These are phyloP conservation scores for Octonoba sinensis DNA, from an alignment of 2,888 invertebrate species.

Conservation along the genomic window DNA sequence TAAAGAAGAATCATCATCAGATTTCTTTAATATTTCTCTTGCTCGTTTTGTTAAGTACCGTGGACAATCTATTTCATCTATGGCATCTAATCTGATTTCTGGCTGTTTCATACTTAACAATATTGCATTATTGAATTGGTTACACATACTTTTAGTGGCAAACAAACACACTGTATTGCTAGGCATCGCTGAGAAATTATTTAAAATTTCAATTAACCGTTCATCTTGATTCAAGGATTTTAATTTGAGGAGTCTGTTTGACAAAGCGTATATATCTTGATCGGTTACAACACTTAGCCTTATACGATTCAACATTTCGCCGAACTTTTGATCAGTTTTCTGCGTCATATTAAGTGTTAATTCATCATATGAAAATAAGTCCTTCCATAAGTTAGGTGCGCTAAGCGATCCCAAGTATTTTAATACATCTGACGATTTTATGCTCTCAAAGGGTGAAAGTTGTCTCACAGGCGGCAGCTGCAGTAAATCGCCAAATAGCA, in stretches of 20 bases:
- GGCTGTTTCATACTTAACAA: background rate
- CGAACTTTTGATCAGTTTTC: background rate
- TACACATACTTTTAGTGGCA: background rate
- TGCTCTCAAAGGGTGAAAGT: background rate
- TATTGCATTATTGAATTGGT: background rate
- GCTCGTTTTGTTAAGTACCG: background rate
- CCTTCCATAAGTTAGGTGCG: constrained; percentile 5
- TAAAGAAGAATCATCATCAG: constrained; percentile 6
- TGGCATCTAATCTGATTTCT: background rate
- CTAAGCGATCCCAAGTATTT: constrained; percentile 5
- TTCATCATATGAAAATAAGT: constrained; percentile 8
- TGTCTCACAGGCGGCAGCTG: constrained; percentile 30
- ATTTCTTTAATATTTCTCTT: background rate
- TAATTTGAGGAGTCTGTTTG: background rate
- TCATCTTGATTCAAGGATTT: background rate
- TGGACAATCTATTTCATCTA: background rate
- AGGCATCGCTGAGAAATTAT: background rate
- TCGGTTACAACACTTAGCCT: background rate
- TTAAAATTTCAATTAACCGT: background rate
- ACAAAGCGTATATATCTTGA: background rate
- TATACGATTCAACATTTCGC: background rate
- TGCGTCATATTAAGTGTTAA: background rate
- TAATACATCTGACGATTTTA: background rate
- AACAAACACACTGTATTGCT: background rate
- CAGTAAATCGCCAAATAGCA: constrained; percentile 25